phyloP scores from a whole-genome alignment of 2,113 vertebrate species.

The Pipra filicauda region DNA sequence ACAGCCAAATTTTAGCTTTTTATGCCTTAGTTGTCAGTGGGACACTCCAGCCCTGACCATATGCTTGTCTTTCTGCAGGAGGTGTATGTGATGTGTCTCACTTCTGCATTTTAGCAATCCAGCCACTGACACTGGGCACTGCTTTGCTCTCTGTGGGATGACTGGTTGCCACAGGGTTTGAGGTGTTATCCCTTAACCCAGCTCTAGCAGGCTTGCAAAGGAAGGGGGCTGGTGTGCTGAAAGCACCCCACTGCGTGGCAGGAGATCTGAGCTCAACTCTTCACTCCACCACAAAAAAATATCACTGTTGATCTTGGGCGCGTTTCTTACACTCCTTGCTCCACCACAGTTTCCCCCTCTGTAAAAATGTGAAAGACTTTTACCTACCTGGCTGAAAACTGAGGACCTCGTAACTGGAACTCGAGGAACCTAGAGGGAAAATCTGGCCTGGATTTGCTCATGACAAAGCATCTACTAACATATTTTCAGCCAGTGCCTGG shows the following conservation, averaged over 20 bases:
- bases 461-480: conserved; percentile 31
- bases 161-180: conserved; percentile 17
- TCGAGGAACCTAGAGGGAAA: conserved; percentile 16
- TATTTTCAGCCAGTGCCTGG: conserved; percentile 4
- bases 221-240: not conserved
- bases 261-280: conserved; percentile 19
- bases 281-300: not conserved
- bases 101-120: not conserved
- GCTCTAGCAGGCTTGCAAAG: not conserved
- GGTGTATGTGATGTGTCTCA: not conserved
- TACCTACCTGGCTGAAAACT: conserved; percentile 54
- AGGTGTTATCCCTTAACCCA: not conserved
- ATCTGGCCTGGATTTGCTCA: conserved; percentile 26
- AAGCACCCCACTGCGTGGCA: not conserved
- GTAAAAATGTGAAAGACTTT: conserved; percentile 34
- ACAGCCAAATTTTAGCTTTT: not conserved
- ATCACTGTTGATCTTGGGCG: conserved; percentile 19
- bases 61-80: not conserved
- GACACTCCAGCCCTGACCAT: not conserved
- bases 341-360: conserved; percentile 20
- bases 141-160: conserved; percentile 13
- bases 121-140: not conserved
- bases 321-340: not conserved
- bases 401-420: conserved; percentile 20
- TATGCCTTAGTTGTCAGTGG: not conserved